Evolutionary conservation across 30 jellyfish, hydroid and myxozoan species (phyloP).

Genomic region (Haliclystus octoradiatus): DNA sequence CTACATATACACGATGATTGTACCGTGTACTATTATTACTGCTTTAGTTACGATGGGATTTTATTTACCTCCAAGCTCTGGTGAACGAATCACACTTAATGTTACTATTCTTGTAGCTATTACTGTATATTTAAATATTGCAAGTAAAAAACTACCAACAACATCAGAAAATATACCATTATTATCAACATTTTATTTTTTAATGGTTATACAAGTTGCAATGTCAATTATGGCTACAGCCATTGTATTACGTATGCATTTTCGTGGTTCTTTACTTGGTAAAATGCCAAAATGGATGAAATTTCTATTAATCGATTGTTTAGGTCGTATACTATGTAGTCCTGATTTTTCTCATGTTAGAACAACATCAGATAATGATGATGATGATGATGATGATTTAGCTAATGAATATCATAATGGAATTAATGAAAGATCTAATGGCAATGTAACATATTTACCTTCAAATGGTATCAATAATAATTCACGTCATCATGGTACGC

Average conservation of each 20-base stretch:
- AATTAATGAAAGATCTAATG: no score
- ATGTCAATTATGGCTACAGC: slow-evolving; percentile 58
- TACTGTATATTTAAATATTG: slow-evolving; percentile 58
- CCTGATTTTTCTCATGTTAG: not conserved
- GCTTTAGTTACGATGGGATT: slow-evolving; percentile 38
- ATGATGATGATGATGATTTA: no score
- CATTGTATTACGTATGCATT: slow-evolving; percentile 31
- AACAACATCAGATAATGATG: no score
- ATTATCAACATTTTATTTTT: slow-evolving; percentile 40
- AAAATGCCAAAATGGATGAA: slow-evolving; percentile 62
- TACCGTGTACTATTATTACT: slow-evolving; percentile 50
- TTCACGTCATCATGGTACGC: no score
- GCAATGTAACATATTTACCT: no score
- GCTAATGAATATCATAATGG: no score
- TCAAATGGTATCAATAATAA: no score
- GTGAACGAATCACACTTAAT: slow-evolving; percentile 48
- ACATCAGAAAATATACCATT: slow-evolving; percentile 67
- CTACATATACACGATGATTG: slow-evolving; percentile 50
- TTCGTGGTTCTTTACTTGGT: slow-evolving; percentile 31
- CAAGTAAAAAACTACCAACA: slow-evolving; percentile 50
- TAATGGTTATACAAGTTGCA: slow-evolving; percentile 38
- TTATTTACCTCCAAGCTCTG: slow-evolving; percentile 60
- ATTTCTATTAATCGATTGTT: slow-evolving; percentile 28
- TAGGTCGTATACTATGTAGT: slow-evolving; percentile 44
- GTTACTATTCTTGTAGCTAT: slow-evolving; percentile 56